phyloP scores from a whole-genome alignment of 2,888 invertebrate genomes.

The Fragum whitleyi region DNA sequence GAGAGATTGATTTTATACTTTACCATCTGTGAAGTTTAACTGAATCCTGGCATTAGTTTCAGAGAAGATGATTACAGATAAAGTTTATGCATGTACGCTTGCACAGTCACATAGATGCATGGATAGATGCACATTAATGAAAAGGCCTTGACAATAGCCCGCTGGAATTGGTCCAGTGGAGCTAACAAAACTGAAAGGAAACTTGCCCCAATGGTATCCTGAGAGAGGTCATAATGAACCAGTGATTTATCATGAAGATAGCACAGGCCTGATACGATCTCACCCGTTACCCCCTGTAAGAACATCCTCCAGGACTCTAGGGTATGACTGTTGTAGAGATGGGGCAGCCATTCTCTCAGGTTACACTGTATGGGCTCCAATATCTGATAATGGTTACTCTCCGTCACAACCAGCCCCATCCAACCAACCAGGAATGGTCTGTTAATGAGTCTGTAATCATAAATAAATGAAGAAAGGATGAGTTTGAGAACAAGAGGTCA shows the following conservation, averaged over 20 bases:
- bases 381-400: conserved; percentile 59
- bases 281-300: conserved; percentile 45
- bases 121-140: too few species aligned
- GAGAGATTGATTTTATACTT: too few species aligned
- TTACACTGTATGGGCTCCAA: conserved; percentile 65
- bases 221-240: conserved; percentile 73
- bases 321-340: conserved; percentile 19
- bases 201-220: conserved; percentile 74
- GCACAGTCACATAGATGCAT: too few species aligned
- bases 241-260: conserved; percentile 67
- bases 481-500: neutral
- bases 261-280: conserved; percentile 68
- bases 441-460: conserved; percentile 46
- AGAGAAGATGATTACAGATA: too few species aligned
- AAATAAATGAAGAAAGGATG: neutral
- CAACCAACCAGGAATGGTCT: conserved; percentile 39
- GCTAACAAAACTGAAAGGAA: too few species aligned
- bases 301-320: conserved; percentile 53
- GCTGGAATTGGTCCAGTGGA: too few species aligned
- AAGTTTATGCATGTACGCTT: too few species aligned
- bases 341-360: conserved; percentile 52
- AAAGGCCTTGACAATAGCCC: too few species aligned
- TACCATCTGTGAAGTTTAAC: too few species aligned
- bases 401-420: conserved; percentile 60
- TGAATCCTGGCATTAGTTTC: too few species aligned